Conservation (phyloP, 1,140 invertebrate genomes). For the Calycopis cecrops region DNA sequence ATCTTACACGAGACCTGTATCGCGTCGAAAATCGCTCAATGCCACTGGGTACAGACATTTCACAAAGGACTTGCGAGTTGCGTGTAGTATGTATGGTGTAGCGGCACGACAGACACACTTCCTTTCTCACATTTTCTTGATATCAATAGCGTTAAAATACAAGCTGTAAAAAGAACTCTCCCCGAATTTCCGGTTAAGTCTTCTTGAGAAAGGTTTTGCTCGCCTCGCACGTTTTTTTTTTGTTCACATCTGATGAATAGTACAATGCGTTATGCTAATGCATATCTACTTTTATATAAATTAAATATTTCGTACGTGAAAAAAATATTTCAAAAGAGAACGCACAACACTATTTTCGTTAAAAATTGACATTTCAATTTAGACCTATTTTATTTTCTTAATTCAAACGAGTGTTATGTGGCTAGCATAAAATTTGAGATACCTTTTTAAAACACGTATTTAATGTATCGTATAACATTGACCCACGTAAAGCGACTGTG, state of each 20-base stretch:
- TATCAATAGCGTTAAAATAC: constrained; percentile 68
- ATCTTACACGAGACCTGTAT: constrained; percentile 54
- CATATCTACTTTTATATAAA: constrained; percentile 14
- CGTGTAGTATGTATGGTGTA: constrained; percentile 54
- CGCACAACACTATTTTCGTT: constrained; percentile 47
- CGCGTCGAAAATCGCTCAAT: constrained; percentile 54
- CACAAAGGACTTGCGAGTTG: constrained; percentile 52
- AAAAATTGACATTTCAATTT: constrained; percentile 30
- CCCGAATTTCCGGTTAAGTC: constrained; percentile 53
- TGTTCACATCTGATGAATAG: constrained; percentile 28
- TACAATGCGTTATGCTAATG: constrained; percentile 23
- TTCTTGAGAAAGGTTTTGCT: constrained; percentile 47
- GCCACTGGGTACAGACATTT: constrained; percentile 35
- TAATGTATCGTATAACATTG: constrained; percentile 5
- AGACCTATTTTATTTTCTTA: constrained; percentile 25
- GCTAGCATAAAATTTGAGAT: constrained; percentile 6
- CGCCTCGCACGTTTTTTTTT: constrained; percentile 34
- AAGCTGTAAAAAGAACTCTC: constrained; percentile 61
- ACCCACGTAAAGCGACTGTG: constrained; percentile 3
- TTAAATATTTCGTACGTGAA: constrained; percentile 11
- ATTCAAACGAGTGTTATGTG: too few relatives aligned
- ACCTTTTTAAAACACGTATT: constrained; percentile 3
- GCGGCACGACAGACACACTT: constrained; percentile 64
- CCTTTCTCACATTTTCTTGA: constrained; percentile 73
- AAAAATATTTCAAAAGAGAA: constrained; percentile 16